Percentiles rank a stretch among this genome's conserved stretches.
Evolutionary conservation across 2,888 invertebrate genomes (phyloP).

Genomic region (Hoplodrina blanda): DNA sequence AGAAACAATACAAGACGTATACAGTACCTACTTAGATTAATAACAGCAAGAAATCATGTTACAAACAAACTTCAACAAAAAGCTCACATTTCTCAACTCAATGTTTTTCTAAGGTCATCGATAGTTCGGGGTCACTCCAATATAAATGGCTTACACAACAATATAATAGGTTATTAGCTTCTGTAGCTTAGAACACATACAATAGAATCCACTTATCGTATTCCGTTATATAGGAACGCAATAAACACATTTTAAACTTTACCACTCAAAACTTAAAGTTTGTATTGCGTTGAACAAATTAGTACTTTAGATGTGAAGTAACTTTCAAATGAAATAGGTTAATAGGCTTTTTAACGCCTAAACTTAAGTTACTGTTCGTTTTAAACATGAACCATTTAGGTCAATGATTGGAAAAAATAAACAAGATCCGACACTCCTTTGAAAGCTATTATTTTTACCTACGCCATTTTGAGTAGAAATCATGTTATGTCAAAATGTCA

Average conservation of each 20-base stretch:
- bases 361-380: conserved; percentile 83
- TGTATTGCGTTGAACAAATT: conserved; percentile 44
- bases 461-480: conserved; percentile 52
- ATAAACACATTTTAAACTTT: conserved; percentile 44
- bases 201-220: conserved; percentile 70
- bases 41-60: not conserved
- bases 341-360: conserved; percentile 88
- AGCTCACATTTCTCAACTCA: conserved; percentile 52
- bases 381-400: conserved; percentile 79
- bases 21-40: too few relatives aligned
- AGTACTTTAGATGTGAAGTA: conserved; percentile 70
- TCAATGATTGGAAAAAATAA: conserved; percentile 72
- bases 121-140: conserved; percentile 59
- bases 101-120: conserved; percentile 54
- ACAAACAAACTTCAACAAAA: conserved; percentile 22
- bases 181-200: conserved; percentile 68
- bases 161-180: conserved; percentile 68
- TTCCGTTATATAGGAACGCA: conserved; percentile 64
- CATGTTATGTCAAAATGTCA: conserved; percentile 60
- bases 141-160: conserved; percentile 59
- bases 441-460: conserved; percentile 22
- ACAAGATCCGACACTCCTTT: conserved; percentile 48
- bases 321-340: conserved; percentile 89
- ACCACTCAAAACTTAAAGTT: conserved; percentile 48
- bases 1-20: too few relatives aligned